phyloP scores from a whole-genome alignment of 2,113 vertebrate species.

The Labeo catla region DNA sequence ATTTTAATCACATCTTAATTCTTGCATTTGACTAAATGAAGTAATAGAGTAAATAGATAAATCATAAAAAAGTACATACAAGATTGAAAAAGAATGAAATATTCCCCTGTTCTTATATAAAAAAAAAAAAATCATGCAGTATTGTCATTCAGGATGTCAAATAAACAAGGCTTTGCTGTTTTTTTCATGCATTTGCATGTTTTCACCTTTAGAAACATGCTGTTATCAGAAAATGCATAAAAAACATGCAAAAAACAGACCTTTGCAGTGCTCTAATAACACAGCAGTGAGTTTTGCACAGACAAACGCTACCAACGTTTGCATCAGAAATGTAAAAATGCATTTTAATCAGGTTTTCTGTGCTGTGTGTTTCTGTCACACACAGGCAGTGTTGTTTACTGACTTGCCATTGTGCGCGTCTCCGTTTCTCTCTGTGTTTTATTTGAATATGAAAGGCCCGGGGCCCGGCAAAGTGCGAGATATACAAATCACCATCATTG shows the following conservation, averaged over 20 bases:
- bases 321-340: too few relatives aligned
- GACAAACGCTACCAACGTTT: background rate
- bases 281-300: background rate
- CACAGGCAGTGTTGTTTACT: constrained; percentile 74
- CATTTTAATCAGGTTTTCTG: background rate
- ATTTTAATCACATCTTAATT: background rate
- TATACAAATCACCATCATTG: constrained; percentile 78
- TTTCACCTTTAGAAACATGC: too few relatives aligned
- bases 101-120: background rate
- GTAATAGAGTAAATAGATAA: background rate
- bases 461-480: constrained; percentile 77
- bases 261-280: too few relatives aligned
- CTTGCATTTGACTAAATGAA: background rate
- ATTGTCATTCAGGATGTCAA: too few relatives aligned
- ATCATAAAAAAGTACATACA: background rate
- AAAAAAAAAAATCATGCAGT: too few relatives aligned
- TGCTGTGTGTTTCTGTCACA: constrained; percentile 62
- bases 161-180: too few relatives aligned
- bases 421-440: constrained; percentile 58
- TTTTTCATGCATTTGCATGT: too few relatives aligned
- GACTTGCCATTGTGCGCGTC: constrained; percentile 70
- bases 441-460: constrained; percentile 81
- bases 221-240: background rate
- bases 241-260: background rate
- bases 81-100: background rate